Conservation (phyloP, 1,140 invertebrate species). For the Brachionus paranguensis region DNA sequence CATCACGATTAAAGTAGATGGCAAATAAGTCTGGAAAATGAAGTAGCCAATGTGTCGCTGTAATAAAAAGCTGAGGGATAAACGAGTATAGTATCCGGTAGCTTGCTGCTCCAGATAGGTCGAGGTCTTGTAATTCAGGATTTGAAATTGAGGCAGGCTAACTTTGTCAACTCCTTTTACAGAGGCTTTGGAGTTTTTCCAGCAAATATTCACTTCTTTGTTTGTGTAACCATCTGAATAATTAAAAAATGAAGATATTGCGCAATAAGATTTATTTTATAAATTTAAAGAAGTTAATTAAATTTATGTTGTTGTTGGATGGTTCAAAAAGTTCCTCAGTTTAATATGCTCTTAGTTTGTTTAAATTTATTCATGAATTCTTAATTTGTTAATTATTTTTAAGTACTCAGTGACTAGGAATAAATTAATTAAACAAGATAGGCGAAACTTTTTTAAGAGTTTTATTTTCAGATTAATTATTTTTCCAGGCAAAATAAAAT, state of each 20-base stretch:
- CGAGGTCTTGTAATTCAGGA: constrained; percentile 85
- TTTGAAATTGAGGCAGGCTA: constrained; percentile 88
- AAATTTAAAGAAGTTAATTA: too few species aligned
- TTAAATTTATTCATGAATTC: background rate
- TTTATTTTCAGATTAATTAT: too few species aligned
- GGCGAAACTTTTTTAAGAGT: too few species aligned
- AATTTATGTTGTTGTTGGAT: too few species aligned
- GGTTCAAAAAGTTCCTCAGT: too few species aligned
- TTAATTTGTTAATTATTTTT: too few species aligned
- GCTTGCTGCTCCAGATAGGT: constrained; percentile 72
- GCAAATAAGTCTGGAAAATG: constrained; percentile 74
- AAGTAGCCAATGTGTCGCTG: constrained; percentile 74
- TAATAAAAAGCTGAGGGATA: constrained; percentile 77
- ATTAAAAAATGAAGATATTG: background rate
- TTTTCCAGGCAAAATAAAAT: too few species aligned
- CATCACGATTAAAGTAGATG: constrained; percentile 75
- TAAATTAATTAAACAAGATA: too few species aligned
- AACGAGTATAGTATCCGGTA: constrained; percentile 81
- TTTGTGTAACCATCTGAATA: constrained; percentile 90
- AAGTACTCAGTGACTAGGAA: too few species aligned
- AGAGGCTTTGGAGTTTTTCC: constrained; percentile 63
- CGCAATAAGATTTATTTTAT: too few species aligned
- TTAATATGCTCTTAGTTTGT: background rate
- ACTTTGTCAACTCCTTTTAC: constrained; percentile 87
- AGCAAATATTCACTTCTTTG: constrained; percentile 92